Base-by-base conservation (phyloP, 2,888 invertebrate species). In the Meloe dianella region DNA sequence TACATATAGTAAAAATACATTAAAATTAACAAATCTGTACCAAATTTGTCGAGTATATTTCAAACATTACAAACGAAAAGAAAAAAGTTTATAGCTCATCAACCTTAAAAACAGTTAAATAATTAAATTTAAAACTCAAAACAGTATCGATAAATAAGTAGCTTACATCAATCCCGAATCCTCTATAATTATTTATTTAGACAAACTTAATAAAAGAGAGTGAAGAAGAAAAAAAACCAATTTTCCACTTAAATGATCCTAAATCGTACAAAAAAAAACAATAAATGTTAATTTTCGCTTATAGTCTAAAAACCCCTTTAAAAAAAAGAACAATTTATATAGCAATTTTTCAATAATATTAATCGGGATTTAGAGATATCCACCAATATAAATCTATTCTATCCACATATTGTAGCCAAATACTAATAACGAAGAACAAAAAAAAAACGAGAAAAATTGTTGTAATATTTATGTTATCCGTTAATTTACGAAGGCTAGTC, bases 401-500 rank as follows among this genome's bases (percentile, higher is more conserved):
- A 47, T 47, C 20, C 20, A 8, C 20, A 10, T 17, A 47, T 17
- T 47, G 38, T 38, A 38, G 38, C 38, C 38, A 38, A 38, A 38
- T 14, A 38, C 38, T 4, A 38, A 38, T 14, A 8, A 38, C 14
- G 14, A 38, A 2, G 14, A 38, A 38, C 5, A 38, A n/a, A 38
- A 38, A 14, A 14, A 10, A 38, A 38, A 38, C 38, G 47, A 20
- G 9, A 47, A 47, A 47, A 47, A 47, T 20, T 17, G 47, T 47
- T 51, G 10, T 51, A 51, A 51, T 51, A 51, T 51, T 22, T 22
- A 51, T 51, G 51, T 51, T 51, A 51, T 51, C 51, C 20, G 51
- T 22, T 51, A 51, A 51, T 51, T 51, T 51, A 51, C 51, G 22
- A 51, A 51, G 20, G 20, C 12, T 51, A 17, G 22, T 51, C 51